Conservation (phyloP, 2,797 vertebrate genomes). For the Trachops cirrhosus region DNA sequence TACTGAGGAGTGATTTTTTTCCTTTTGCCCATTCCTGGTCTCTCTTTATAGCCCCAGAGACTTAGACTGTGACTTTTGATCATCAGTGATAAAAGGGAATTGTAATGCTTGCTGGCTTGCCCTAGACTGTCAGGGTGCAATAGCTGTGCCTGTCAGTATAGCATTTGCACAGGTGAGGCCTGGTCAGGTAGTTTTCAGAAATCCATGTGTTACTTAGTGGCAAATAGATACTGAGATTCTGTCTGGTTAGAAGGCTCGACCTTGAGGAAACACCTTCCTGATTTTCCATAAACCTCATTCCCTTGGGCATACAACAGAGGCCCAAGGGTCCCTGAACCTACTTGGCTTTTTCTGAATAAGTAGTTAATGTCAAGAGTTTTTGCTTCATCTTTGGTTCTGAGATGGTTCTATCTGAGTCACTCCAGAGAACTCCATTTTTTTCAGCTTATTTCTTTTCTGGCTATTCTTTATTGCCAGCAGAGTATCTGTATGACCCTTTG, state of each 20-base stretch:
- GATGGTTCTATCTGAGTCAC: not conserved
- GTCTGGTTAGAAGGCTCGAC: not conserved
- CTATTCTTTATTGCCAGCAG: no score
- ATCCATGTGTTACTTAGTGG: not conserved
- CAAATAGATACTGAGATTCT: not conserved
- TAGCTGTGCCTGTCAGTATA: not conserved
- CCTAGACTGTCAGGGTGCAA: not conserved
- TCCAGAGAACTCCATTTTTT: not conserved
- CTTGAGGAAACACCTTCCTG: not conserved
- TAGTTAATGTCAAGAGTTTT: no score
- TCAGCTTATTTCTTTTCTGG: not conserved
- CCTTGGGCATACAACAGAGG: fast-evolving
- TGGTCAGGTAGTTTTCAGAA: not conserved
- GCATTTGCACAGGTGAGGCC: fast-evolving
- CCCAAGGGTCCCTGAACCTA: not conserved
- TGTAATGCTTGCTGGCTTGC: not conserved
- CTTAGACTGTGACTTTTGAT: no score
- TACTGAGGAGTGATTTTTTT: not conserved
- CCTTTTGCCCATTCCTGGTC: no score
- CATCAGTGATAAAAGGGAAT: not conserved
- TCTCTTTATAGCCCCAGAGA: not conserved
- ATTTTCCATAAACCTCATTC: fast-evolving
- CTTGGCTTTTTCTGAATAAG: not conserved
- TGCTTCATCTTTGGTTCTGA: not conserved
- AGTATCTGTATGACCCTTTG: not conserved